Conservation (phyloP, 2,888 invertebrate species). For the Polymixis flavicincta region DNA sequence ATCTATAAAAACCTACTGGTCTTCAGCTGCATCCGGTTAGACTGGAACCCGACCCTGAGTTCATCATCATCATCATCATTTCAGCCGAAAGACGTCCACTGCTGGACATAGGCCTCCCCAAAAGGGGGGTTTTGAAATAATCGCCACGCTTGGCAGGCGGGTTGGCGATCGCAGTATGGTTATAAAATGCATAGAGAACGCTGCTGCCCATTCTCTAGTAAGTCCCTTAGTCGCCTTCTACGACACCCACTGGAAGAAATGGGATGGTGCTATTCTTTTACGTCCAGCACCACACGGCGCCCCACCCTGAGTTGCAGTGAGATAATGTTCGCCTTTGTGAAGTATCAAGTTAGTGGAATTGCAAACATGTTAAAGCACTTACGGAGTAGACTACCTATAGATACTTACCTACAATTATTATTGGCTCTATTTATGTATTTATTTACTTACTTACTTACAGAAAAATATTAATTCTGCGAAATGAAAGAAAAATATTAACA, state of each 20-base stretch:
- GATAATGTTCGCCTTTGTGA: not conserved
- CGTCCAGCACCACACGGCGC: no score
- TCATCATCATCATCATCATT: no score
- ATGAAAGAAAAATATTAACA: constrained; percentile 8
- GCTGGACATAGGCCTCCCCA: no score
- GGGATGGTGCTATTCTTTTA: no score
- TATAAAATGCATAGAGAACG: no score
- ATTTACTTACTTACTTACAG: constrained; percentile 13
- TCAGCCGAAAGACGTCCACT: no score
- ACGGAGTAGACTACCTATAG: not conserved
- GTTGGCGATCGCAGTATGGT: no score
- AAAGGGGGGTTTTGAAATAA: no score
- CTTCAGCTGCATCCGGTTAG: not conserved
- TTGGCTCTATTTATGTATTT: not conserved
- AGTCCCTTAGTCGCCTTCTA: no score
- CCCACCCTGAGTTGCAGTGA: not conserved
- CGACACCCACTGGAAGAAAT: no score
- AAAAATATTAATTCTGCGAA: constrained; percentile 26
- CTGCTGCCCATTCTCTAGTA: no score
- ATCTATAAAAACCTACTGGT: not conserved
- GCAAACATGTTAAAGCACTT: not conserved
- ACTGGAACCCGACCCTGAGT: not conserved
- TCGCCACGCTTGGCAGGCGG: no score
- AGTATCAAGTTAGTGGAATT: not conserved
- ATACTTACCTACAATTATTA: not conserved